Conservation (phyloP, 2,113 vertebrate species). For the Scomber scombrus region DNA sequence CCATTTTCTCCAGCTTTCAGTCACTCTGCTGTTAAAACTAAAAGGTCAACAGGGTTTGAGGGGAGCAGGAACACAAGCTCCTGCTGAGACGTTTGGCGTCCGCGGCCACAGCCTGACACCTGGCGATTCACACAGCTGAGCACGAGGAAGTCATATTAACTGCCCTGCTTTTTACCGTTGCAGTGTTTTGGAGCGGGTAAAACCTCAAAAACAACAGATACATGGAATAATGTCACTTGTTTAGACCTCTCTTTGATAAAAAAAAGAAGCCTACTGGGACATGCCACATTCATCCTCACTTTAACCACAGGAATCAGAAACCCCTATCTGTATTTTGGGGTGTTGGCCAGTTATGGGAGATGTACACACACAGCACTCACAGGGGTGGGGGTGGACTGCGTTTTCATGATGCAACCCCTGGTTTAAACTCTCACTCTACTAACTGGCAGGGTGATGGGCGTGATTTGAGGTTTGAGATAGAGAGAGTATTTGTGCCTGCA, state of each 20-base stretch:
- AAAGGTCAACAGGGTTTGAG: slow-evolving; percentile 5
- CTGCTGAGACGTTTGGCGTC: slow-evolving; percentile 59
- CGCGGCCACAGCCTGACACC: slow-evolving; percentile 75
- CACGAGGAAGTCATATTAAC: slow-evolving; percentile 86
- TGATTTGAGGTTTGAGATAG: slow-evolving; percentile 54
- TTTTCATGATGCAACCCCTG: slow-evolving; percentile 30
- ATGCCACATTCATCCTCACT: slow-evolving; percentile 38
- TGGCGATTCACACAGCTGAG: slow-evolving; percentile 81
- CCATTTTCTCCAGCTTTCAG: neutral
- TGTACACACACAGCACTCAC: neutral
- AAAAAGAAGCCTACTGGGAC: slow-evolving; percentile 73
- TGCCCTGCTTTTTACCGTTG: slow-evolving; percentile 80
- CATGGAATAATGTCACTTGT: slow-evolving; percentile 72
- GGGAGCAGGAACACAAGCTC: no score
- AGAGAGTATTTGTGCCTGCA: slow-evolving; percentile 64
- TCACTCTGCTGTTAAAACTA: neutral
- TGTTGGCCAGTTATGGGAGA: slow-evolving; percentile 27
- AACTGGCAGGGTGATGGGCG: slow-evolving; percentile 24
- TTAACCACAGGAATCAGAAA: slow-evolving; percentile 71
- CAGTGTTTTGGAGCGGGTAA: slow-evolving; percentile 63
- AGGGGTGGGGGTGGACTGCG: neutral
- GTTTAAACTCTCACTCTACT: slow-evolving; percentile 41
- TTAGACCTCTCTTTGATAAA: slow-evolving; percentile 61
- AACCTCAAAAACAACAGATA: slow-evolving; percentile 84
- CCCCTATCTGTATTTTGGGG: slow-evolving; percentile 53